Evolutionary conservation across 2,797 vertebrate genomes (phyloP).

Genomic region (Holocentrus rufus): DNA sequence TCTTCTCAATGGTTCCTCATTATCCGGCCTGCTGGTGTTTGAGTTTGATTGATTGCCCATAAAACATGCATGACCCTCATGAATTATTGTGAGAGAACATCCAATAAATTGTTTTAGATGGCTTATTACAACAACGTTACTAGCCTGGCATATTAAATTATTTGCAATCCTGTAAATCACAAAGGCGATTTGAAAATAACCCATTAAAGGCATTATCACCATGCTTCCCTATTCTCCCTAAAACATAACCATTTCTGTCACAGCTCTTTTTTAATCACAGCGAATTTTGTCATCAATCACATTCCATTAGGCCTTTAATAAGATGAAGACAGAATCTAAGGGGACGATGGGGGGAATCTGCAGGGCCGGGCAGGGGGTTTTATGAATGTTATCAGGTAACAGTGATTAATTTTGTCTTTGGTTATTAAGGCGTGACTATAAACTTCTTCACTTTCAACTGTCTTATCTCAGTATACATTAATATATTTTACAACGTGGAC

Average conservation of each 20-base stretch:
- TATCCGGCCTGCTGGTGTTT: constrained; percentile 73
- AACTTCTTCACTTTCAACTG: constrained; percentile 38
- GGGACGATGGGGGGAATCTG: constrained; percentile 59
- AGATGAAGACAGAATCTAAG: constrained; percentile 62
- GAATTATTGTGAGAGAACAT: constrained; percentile 82
- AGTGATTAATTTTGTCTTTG: constrained; percentile 49
- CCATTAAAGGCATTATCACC: constrained; percentile 75
- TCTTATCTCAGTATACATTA: constrained; percentile 29
- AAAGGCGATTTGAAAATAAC: constrained; percentile 75
- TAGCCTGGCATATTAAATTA: constrained; percentile 81
- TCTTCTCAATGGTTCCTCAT: constrained; percentile 72
- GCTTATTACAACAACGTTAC: constrained; percentile 84
- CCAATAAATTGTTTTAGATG: constrained; percentile 86
- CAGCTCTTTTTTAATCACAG: constrained; percentile 73
- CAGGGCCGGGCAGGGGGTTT: constrained; percentile 46
- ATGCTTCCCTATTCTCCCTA: constrained; percentile 67
- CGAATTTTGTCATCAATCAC: constrained; percentile 77
- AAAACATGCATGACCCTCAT: constrained; percentile 82
- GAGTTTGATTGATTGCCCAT: constrained; percentile 82
- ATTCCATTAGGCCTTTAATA: constrained; percentile 74
- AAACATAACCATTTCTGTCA: constrained; percentile 68
- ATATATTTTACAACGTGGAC: not conserved
- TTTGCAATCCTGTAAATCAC: constrained; percentile 82
- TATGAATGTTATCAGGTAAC: constrained; percentile 62
- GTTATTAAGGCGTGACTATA: constrained; percentile 35